These are phyloP conservation scores for Etheostoma perlongum DNA, from an alignment of 2,797 vertebrate genomes.

Conservation along the genomic window DNA sequence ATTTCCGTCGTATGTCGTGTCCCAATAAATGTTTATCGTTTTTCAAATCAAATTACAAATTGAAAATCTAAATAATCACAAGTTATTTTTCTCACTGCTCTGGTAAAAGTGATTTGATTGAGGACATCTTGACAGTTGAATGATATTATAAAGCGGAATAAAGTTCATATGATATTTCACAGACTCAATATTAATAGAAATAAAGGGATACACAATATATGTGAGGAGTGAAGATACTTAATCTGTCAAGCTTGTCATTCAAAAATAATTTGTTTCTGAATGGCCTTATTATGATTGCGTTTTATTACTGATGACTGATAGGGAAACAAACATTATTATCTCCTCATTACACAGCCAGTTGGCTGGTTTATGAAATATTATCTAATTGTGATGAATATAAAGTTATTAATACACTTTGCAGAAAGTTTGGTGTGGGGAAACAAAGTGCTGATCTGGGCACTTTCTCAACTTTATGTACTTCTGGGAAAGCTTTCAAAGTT, in stretches of 20 bases:
- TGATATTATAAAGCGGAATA: slow-evolving; percentile 53
- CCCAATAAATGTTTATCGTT: slow-evolving; percentile 78
- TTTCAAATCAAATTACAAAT: slow-evolving; percentile 81
- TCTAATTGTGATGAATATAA: neutral
- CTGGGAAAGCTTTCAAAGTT: neutral
- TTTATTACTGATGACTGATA: slow-evolving; percentile 63
- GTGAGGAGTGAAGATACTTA: slow-evolving; percentile 21
- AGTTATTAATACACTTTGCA: slow-evolving; percentile 26
- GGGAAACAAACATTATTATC: slow-evolving; percentile 32
- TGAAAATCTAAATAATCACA: slow-evolving; percentile 70
- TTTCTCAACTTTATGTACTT: neutral
- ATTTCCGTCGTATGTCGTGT: slow-evolving; percentile 70
- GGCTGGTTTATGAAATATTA: slow-evolving; percentile 27
- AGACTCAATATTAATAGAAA: slow-evolving; percentile 52
- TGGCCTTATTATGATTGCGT: slow-evolving; percentile 15
- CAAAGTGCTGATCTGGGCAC: neutral
- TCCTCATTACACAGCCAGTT: neutral
- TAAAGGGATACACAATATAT: slow-evolving; percentile 42
- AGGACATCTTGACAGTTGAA: slow-evolving; percentile 57
- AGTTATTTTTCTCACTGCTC: slow-evolving; percentile 44
- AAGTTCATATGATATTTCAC: slow-evolving; percentile 30
- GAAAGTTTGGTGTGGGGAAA: neutral
- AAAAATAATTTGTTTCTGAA: slow-evolving; percentile 45
- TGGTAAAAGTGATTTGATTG: slow-evolving; percentile 28
- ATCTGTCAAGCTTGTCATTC: slow-evolving; percentile 59